Conservation (phyloP, 2,797 vertebrate genomes). For the Karalla daura region DNA sequence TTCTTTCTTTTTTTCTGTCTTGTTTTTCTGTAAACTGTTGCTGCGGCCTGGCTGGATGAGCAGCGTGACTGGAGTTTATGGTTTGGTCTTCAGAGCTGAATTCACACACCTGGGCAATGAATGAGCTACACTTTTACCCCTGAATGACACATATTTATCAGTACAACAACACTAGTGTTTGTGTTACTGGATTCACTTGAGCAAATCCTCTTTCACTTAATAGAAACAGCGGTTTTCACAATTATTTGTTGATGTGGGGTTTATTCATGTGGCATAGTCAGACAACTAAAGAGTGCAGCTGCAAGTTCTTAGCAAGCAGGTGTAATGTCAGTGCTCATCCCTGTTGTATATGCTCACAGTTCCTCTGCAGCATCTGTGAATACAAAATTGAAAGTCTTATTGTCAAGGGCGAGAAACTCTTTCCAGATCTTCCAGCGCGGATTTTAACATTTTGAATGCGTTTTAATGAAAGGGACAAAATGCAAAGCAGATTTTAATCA, state of each 20-base stretch:
- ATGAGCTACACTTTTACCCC: background rate
- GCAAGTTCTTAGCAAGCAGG: too few relatives aligned
- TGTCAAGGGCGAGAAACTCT: conserved; percentile 65
- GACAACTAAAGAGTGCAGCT: background rate
- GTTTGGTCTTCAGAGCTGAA: conserved; percentile 2
- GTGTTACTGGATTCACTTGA: conserved; percentile 7
- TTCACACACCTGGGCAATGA: background rate
- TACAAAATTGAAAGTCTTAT: conserved; percentile 50
- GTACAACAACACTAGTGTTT: background rate
- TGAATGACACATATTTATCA: background rate
- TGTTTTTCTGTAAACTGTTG: conserved; percentile 43
- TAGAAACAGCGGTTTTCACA: background rate
- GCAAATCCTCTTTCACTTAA: background rate
- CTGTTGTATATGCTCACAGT: conserved; percentile 32
- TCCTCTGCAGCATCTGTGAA: conserved; percentile 28
- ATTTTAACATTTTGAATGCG: conserved; percentile 45
- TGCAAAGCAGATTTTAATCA: conserved; percentile 36
- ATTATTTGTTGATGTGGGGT: background rate
- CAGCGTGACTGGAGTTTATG: conserved; percentile 5
- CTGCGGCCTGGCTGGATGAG: conserved; percentile 1
- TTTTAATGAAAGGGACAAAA: conserved; percentile 25
- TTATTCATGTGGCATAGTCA: background rate
- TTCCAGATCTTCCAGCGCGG: conserved; percentile 31
- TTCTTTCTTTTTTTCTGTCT: conserved; percentile 56
- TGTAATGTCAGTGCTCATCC: too few relatives aligned